Evolutionary conservation across 2,113 vertebrate species (phyloP), one percentile per base, ranked within the genome.

Genomic region (Hippopotamus amphibius): DNA sequence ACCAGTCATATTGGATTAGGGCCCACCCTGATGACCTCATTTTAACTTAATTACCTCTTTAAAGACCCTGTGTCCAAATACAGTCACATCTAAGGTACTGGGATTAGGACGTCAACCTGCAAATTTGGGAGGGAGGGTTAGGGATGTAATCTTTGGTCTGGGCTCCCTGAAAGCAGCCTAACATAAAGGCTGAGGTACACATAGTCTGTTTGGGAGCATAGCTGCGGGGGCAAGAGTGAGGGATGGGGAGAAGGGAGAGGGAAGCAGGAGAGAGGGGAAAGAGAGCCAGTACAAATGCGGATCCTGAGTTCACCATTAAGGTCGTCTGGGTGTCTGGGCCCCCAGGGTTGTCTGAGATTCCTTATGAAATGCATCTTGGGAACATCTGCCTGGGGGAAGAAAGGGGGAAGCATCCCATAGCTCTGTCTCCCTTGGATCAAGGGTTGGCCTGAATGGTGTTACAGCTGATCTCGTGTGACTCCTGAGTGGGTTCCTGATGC

Each of bases 221-320:
- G 12, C n/a, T 30, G 57, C 26, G 59, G 81, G 66, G 61, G 63
- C 28, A 16, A 46, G 65, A 72, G 57, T 28, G n/a, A 65, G 63
- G 48, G 46, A 7, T 6, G 11, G 22, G 33, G 30, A 50, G 63
- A 6, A 7, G 0, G 50, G 5, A n/a, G 4, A 53, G 33, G 3
- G 28, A 50, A 33, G 14, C 43, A n/a, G 46, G 65, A 48, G n/a
- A 88, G 65, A 48, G n/a, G 84, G 71, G 9, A 15, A 37, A 50
- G 11, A 86, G 61, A 30, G 30, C 22, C 22, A 12, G 14, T 0
- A 6, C 5, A 10, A 46, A 55, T 15, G 1, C 0, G 1, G 46
- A 14, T 43, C 30, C 0, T 2, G 30, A 46, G 74, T 12, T 48
- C 46, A 9, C 66, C 2, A 0, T 37, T 17, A 26, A 3, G 63